These are phyloP conservation scores for Acanthosepion pharaonis DNA, from an alignment of 2,888 invertebrate genomes.

Conservation along the genomic window DNA sequence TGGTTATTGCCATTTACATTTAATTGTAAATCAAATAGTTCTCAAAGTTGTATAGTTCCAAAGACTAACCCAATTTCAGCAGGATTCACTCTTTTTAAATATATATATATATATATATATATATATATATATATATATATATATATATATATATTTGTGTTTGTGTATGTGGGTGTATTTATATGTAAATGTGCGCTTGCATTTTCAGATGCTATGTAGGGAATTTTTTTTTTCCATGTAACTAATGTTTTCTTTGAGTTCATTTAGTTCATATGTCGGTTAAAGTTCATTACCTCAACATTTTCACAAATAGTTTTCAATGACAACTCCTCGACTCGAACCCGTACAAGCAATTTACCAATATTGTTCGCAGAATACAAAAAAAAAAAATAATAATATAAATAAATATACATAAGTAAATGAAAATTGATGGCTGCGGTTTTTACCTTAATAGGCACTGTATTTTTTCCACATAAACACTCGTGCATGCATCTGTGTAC, in stretches of 20 bases:
- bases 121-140: constrained; percentile 4
- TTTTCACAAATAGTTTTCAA: not conserved
- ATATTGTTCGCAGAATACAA: not conserved
- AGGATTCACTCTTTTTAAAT: not conserved
- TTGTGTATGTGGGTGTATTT: no score
- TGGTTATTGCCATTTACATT: no score
- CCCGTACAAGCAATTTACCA: not conserved
- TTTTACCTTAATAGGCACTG: not conserved
- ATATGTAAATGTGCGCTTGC: no score
- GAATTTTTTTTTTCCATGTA: no score
- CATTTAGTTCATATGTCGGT: not conserved
- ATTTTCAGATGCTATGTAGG: no score
- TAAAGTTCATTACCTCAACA: not conserved
- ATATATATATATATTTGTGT: not conserved
- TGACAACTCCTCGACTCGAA: not conserved
- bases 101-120: not conserved
- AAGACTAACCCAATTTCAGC: not conserved
- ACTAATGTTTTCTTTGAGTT: not conserved
- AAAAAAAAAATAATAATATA: not conserved
- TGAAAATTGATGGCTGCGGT: not conserved
- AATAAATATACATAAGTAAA: no score
- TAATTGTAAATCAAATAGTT: no score
- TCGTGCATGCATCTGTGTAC: not conserved
- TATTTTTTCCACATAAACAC: not conserved
- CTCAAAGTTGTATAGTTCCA: no score